Percentiles rank a stretch among this genome's conserved stretches.
phyloP scores from a whole-genome alignment of 2,113 vertebrate genomes.

The pig (Sus scrofa) region DNA sequence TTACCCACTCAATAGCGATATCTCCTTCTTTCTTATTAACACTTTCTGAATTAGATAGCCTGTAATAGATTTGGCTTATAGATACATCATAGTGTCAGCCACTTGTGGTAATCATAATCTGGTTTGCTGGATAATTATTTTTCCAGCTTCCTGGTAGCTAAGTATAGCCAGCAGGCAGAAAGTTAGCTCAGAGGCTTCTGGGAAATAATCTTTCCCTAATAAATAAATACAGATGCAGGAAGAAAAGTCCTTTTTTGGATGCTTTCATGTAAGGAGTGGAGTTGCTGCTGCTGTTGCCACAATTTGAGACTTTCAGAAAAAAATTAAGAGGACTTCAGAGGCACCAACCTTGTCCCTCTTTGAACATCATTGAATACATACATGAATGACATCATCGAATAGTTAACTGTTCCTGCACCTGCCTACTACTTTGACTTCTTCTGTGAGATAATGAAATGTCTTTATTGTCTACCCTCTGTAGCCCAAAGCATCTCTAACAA shows the following conservation, averaged over 20 bases:
- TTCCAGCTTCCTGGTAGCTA: neutral
- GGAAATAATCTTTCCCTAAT: neutral
- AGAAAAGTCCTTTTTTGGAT: neutral
- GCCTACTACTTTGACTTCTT: neutral
- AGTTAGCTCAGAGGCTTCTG: neutral
- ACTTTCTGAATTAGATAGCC: constrained; percentile 11
- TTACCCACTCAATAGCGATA: neutral
- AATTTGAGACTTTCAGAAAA: neutral
- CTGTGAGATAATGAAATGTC: neutral
- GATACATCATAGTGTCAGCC: neutral
- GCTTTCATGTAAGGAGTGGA: neutral
- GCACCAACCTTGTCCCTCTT: neutral
- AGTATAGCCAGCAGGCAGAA: neutral
- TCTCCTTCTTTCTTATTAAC: neutral
- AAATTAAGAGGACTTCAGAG: neutral
- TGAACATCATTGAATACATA: neutral
- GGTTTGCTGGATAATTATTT: neutral
- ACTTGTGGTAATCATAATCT: neutral
- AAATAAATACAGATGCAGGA: neutral
- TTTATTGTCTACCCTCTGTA: neutral
- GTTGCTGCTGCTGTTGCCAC: neutral
- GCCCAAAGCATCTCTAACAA: neutral
- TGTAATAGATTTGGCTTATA: neutral
- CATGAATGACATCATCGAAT: neutral
- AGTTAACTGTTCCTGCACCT: neutral